A percentile compares a stretch with the other conserved stretches of the same genome.
Evolutionary conservation across 2,113 vertebrate species (phyloP).

Genomic region (Tachysurus fulvidraco): DNA sequence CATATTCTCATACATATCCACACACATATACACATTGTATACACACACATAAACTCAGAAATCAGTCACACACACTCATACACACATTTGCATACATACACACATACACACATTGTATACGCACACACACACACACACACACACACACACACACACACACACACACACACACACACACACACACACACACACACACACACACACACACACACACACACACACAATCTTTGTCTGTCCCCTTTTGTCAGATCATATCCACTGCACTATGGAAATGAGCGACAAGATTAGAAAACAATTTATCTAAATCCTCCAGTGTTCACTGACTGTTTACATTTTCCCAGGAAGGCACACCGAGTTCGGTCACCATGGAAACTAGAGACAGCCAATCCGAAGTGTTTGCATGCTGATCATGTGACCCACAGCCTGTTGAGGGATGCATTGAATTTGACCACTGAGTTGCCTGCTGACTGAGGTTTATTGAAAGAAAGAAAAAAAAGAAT

Average conservation of each 20-base stretch:
- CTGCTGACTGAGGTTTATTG: slow-evolving; percentile 61
- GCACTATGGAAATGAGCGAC: slow-evolving; percentile 71
- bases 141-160: slow-evolving; percentile 6
- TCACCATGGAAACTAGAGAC: slow-evolving; percentile 76
- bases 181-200: background rate
- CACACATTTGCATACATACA: slow-evolving; percentile 12
- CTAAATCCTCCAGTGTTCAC: slow-evolving; percentile 68
- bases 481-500: slow-evolving; percentile 56
- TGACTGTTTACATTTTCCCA: slow-evolving; percentile 67
- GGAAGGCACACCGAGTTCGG: slow-evolving; percentile 60
- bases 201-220: background rate
- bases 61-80: background rate
- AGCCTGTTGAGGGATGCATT: slow-evolving; percentile 68
- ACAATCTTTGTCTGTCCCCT: slow-evolving; percentile 46
- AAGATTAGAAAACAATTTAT: slow-evolving; percentile 76
- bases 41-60: background rate
- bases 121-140: background rate
- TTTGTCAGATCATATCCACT: slow-evolving; percentile 66
- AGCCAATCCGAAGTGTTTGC: slow-evolving; percentile 63
- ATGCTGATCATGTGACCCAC: slow-evolving; percentile 60
- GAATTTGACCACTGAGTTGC: slow-evolving; percentile 64
- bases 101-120: background rate
- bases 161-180: background rate
- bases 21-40: background rate
- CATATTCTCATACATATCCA: background rate